These are phyloP conservation scores for Phortica okadai DNA, from an alignment of 2,888 invertebrate species.

Conservation along the genomic window DNA sequence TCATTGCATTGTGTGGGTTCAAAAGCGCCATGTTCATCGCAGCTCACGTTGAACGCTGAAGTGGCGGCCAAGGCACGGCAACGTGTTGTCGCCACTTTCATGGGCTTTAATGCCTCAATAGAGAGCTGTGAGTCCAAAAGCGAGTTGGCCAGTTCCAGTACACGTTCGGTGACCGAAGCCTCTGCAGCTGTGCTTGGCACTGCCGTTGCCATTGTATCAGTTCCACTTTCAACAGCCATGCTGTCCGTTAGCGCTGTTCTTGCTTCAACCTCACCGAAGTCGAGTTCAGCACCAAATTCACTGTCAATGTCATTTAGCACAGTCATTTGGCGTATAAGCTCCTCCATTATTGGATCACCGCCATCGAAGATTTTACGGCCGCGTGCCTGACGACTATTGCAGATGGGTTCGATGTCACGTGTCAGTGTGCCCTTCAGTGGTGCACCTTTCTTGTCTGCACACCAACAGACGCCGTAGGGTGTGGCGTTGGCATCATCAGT, in stretches of 20 bases:
- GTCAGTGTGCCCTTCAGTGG: slow-evolving; percentile 88
- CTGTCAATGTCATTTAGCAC: slow-evolving; percentile 77
- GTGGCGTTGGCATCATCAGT: slow-evolving; percentile 41
- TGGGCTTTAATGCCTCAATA: slow-evolving; percentile 66
- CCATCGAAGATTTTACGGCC: slow-evolving; percentile 75
- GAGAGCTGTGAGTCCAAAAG: slow-evolving; percentile 74
- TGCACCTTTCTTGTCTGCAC: slow-evolving; percentile 88
- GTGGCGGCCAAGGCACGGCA: slow-evolving; percentile 77
- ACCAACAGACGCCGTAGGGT: slow-evolving; percentile 88
- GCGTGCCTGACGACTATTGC: slow-evolving; percentile 88
- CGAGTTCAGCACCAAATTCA: slow-evolving; percentile 43
- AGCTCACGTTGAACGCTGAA: slow-evolving; percentile 78
- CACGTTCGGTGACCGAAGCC: slow-evolving; percentile 75
- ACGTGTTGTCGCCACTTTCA: slow-evolving; percentile 72
- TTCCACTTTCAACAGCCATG: slow-evolving; percentile 50
- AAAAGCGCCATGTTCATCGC: slow-evolving; percentile 84
- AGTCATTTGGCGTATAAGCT: slow-evolving; percentile 83
- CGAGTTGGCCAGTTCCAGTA: slow-evolving; percentile 69
- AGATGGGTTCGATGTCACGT: slow-evolving; percentile 85
- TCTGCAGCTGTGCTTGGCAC: slow-evolving; percentile 37
- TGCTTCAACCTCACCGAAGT: slow-evolving; percentile 59
- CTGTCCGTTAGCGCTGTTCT: slow-evolving; percentile 41
- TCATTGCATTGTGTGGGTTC: slow-evolving; percentile 85
- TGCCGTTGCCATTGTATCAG: background rate
- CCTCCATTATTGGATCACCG: slow-evolving; percentile 80